phyloP scores from a whole-genome alignment of 1,140 invertebrate species.

The Drosophila aff. region DNA sequence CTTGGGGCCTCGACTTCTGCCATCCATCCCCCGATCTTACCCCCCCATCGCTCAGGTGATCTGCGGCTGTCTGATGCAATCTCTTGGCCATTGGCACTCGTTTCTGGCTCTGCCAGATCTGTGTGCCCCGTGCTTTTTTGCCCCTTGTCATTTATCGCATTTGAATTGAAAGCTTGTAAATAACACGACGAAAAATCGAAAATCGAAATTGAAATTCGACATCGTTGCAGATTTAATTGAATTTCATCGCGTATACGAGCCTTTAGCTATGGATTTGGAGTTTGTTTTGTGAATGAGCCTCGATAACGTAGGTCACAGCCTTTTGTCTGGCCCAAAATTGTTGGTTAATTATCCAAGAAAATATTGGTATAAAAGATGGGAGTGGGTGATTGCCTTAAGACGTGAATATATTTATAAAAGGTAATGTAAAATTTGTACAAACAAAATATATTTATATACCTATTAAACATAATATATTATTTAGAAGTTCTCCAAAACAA shows the following conservation, averaged over 20 bases:
- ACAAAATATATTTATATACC: too few relatives aligned
- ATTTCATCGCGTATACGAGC: conserved; percentile 27
- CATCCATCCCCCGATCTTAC: not conserved
- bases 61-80: conserved; percentile 66
- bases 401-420: not conserved
- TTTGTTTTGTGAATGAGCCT: not conserved
- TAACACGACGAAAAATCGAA: conserved; percentile 67
- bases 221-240: conserved; percentile 60
- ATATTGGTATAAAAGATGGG: not conserved
- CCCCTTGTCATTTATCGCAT: conserved; percentile 72
- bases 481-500: not conserved
- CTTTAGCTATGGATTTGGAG: conserved; percentile 8
- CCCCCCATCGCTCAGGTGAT: not conserved
- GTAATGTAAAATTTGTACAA: not conserved
- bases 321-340: conserved; percentile 13
- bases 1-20: conserved; percentile 2
- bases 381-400: not conserved
- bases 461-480: not conserved
- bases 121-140: conserved; percentile 37
- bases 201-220: conserved; percentile 71
- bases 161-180: conserved; percentile 78
- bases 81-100: conserved; percentile 56
- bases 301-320: conserved; percentile 21
- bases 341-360: conserved; percentile 3
- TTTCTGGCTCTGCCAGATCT: conserved; percentile 45